phyloP scores from a whole-genome alignment of 2,113 vertebrate species.

The Erythrocebus patas region DNA sequence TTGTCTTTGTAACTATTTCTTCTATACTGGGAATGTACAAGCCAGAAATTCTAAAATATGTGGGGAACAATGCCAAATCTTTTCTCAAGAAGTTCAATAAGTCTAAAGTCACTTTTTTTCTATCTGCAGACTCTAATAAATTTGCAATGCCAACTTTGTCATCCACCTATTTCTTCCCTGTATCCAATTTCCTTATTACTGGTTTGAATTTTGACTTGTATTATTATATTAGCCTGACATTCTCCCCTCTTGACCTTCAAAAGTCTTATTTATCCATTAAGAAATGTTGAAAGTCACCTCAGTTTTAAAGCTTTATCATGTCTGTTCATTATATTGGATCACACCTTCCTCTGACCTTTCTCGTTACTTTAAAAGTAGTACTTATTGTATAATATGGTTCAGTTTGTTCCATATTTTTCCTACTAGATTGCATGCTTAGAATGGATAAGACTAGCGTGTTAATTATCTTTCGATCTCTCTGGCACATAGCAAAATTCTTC shows the following conservation, averaged over 20 bases:
- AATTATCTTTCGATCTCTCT: not conserved
- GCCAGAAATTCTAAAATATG: not conserved
- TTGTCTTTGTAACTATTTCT: not conserved
- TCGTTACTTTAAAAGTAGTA: not conserved
- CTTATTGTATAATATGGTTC: not conserved
- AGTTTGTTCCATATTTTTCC: not conserved
- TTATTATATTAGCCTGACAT: not conserved
- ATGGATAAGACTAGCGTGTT: not conserved
- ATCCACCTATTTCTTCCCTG: not conserved
- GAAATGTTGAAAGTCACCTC: not conserved
- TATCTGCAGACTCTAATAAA: not conserved
- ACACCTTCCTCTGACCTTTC: not conserved
- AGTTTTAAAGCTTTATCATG: not conserved
- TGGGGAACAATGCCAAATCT: not conserved
- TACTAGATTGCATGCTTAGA: not conserved
- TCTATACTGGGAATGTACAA: not conserved
- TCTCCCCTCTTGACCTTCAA: not conserved
- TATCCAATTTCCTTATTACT: not conserved
- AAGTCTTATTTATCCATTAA: not conserved
- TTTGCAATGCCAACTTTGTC: not conserved
- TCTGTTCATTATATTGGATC: not conserved
- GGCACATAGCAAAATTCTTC: not conserved
- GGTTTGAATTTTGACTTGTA: slow-evolving; percentile 5
- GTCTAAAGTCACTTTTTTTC: not conserved
- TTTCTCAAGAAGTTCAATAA: not conserved